Percentiles rank a stretch among this genome's conserved stretches.
Evolutionary conservation across 1,140 invertebrate genomes (phyloP).

Genomic region (Drosophila parabipectinata): DNA sequence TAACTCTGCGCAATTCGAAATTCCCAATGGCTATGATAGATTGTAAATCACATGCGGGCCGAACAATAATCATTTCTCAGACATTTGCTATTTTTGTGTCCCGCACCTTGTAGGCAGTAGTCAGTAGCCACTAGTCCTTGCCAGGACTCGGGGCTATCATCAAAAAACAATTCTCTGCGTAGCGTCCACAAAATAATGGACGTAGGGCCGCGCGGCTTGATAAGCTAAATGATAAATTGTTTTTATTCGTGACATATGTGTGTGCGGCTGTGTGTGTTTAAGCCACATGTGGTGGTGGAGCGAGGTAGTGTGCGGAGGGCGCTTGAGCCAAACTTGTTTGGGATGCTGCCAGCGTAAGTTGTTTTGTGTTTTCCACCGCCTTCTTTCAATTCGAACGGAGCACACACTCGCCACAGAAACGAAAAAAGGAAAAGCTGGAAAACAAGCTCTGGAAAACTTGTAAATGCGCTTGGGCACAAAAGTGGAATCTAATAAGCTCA

Average conservation of each 20-base stretch:
- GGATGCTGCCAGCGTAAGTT: constrained; percentile 71
- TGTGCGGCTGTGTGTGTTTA: constrained; percentile 1
- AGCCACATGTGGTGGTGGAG: constrained; percentile 1
- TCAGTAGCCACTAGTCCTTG: not conserved
- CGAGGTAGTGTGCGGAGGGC: too few relatives aligned
- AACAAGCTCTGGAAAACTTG: constrained; percentile 70
- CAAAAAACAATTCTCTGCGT: constrained; percentile 79
- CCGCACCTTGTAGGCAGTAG: constrained; percentile 12
- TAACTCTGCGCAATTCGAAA: constrained; percentile 37
- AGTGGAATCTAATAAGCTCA: constrained; percentile 82
- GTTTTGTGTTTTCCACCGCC: constrained; percentile 44
- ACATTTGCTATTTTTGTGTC: constrained; percentile 66
- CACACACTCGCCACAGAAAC: constrained; percentile 1
- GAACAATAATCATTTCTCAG: constrained; percentile 75
- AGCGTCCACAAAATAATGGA: constrained; percentile 81
- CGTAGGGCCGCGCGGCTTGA: constrained; percentile 76
- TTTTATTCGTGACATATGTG: constrained; percentile 80
- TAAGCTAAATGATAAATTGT: constrained; percentile 82
- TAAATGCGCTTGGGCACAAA: constrained; percentile 78
- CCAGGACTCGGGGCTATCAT: constrained; percentile 63
- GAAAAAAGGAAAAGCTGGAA: constrained; percentile 26
- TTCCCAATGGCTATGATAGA: constrained; percentile 44
- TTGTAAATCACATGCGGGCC: constrained; percentile 49
- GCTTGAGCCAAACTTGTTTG: constrained; percentile 39
- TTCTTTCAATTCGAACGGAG: not conserved